Evolutionary conservation across 2,113 vertebrate species (phyloP).

Genomic region (Sclerurus mexicanus): DNA sequence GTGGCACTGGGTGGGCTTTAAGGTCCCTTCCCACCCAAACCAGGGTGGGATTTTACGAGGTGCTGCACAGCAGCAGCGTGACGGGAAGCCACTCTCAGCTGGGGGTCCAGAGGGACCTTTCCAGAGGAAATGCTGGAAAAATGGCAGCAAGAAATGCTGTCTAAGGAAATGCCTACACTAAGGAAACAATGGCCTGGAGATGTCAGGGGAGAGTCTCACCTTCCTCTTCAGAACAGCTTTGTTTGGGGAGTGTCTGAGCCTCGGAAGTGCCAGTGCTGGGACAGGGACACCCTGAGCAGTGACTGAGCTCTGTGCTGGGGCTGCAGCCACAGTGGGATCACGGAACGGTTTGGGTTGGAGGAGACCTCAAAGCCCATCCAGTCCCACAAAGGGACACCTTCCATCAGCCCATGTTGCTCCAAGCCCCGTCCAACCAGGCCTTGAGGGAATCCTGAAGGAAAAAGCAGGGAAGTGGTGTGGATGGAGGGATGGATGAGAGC

Average conservation of each 20-base stretch:
- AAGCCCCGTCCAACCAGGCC: not conserved
- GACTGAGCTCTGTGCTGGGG: accelerated
- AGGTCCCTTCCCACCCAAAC: not conserved
- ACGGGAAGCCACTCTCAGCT: not conserved
- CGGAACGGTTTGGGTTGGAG: not conserved
- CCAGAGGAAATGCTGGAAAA: not conserved
- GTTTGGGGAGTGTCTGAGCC: not conserved
- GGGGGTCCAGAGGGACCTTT: not conserved
- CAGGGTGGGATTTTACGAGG: accelerated
- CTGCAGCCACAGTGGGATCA: accelerated
- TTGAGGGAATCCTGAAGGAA: no score
- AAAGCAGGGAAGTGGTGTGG: not conserved
- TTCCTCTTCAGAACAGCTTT: not conserved
- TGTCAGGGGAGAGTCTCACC: not conserved
- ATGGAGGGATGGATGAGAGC: not conserved
- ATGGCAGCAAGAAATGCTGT: not conserved
- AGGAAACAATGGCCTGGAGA: not conserved
- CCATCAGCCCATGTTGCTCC: not conserved
- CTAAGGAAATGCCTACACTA: not conserved
- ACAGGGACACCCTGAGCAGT: not conserved
- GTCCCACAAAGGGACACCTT: not conserved
- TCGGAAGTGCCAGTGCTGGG: not conserved
- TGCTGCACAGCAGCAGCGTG: not conserved
- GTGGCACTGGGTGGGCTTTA: accelerated
- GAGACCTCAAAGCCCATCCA: not conserved